Conservation (phyloP, 2,888 invertebrate species). For the Noctua fimbriata region DNA sequence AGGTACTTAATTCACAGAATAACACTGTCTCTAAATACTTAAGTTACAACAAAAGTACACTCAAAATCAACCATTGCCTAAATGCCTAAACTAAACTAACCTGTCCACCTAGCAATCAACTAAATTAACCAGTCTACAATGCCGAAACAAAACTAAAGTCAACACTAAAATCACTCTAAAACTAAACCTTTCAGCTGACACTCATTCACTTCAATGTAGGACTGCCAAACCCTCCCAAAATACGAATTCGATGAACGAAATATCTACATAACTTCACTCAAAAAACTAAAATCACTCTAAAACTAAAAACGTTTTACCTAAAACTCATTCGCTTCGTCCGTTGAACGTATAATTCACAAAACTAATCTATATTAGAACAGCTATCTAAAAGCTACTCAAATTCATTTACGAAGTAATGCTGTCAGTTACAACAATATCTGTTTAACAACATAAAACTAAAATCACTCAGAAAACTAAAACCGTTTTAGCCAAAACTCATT, state of each 20-base stretch:
- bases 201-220: neutral
- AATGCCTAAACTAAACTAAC: neutral
- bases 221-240: neutral
- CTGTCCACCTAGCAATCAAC: neutral
- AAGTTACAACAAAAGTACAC: neutral
- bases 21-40: neutral
- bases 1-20: neutral
- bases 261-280: neutral
- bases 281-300: constrained; percentile 10
- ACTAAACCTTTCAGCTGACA: constrained; percentile 15
- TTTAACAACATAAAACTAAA: neutral
- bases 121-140: neutral
- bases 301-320: constrained; percentile 5
- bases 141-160: neutral
- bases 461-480: constrained; percentile 13
- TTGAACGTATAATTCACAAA: constrained; percentile 20
- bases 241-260: neutral
- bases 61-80: neutral
- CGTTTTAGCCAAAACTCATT: constrained; percentile 24
- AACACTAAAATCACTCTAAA: constrained; percentile 21
- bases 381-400: neutral
- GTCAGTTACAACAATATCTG: neutral
- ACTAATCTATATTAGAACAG: neutral
- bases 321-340: constrained; percentile 38
- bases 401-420: neutral